Evolutionary conservation across 2,797 vertebrate species (phyloP), one percentile per base, ranked within the genome.

Genomic region (Pseudochirops cupreus): DNA sequence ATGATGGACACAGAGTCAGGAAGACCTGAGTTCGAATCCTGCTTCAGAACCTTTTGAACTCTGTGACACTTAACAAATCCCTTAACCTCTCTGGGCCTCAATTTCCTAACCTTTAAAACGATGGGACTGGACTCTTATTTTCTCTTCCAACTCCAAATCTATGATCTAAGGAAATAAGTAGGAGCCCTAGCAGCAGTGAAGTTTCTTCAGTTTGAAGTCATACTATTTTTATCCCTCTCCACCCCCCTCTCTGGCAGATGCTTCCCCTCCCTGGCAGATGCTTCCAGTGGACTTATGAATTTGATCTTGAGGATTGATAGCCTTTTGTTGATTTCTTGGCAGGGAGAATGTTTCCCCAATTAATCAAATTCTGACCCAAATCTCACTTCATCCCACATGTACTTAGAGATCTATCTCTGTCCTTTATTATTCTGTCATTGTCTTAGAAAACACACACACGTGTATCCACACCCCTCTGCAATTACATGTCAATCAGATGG

Each of bases 171-270:
- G 39, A 92, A 58, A 56, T 62, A 56, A 54, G 55, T 39, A 46
- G 74, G 18, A 91, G 50, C 95, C 92, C 95, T 58, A 53, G 58
- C 46, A 58, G 46, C 0, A 33, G 39, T 57, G 50, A 62, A 18
- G 62, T 92, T 55, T 96, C 90, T 95, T 95, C 26, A 58, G 28
- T 94, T 18, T 96, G 87, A 54, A 94, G 89, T 89, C 18, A 91
- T 14, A 1, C 46, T 56, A 87, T 12, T 59, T 96, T 67, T 13
- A 39, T 82, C 21, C n/a, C n/a, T 82, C 67, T 31, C 33, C 33
- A 5, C 12, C 62, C 33, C 58, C 5, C 14, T 18, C 33, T 2
- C 67, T 39, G 67, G 18, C 13, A n/a, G 31, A 62, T 94, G 96
- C 57, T 89, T 95, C 29, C 58, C 31, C 13, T 16, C 62, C 4